Conservation (phyloP, 2,888 invertebrate genomes). For the Drosophila anomelani region DNA sequence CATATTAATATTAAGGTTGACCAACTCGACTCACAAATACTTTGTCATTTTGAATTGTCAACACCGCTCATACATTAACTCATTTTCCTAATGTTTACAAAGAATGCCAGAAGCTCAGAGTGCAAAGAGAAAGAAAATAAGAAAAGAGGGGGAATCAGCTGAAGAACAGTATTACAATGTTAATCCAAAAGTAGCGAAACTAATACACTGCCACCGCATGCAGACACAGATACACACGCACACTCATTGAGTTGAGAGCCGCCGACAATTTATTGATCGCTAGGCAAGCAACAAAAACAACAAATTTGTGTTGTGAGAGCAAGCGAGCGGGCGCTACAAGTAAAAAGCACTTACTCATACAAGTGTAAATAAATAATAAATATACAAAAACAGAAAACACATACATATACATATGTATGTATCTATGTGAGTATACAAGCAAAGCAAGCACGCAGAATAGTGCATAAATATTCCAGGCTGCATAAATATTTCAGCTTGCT, state of each 20-base stretch:
- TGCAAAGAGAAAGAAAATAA: not conserved
- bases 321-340: conserved; percentile 26
- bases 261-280: conserved; percentile 71
- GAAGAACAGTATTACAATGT: conserved; percentile 58
- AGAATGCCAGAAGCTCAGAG: conserved; percentile 19
- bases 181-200: conserved; percentile 50
- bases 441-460: conserved; percentile 17
- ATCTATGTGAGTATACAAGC: not conserved
- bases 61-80: conserved; percentile 26
- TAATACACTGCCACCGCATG: conserved; percentile 24
- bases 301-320: conserved; percentile 20
- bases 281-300: conserved; percentile 32
- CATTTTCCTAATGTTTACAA: conserved; percentile 48
- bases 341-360: conserved; percentile 35
- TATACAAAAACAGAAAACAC: conserved; percentile 8
- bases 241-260: conserved; percentile 32
- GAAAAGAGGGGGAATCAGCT: conserved; percentile 19
- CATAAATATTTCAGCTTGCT: conserved; percentile 58
- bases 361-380: conserved; percentile 42
- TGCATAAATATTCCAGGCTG: conserved; percentile 40
- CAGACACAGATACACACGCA: conserved; percentile 27
- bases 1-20: no score
- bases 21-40: not conserved
- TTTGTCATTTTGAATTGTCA: not conserved
- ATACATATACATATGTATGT: not conserved